Evolutionary conservation across 1,140 invertebrate genomes (phyloP), one percentile per base, ranked within the genome.

Genomic region (Wiebesia pumilae): DNA sequence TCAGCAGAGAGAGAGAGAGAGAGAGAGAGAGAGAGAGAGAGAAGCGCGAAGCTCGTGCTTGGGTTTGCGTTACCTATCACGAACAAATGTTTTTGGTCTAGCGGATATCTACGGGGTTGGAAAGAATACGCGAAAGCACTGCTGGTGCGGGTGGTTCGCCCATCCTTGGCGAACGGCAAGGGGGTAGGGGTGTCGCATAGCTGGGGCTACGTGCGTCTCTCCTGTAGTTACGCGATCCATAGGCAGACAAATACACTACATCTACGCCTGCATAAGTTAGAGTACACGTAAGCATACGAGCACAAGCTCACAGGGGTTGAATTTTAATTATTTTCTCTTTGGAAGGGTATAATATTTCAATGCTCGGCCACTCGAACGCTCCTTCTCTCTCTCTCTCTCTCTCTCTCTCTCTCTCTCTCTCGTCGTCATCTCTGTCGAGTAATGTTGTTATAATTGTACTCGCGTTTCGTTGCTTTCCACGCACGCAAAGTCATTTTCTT

Each of bases 291-390:
- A 21, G 58, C 10, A 27, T 24, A 19, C 14, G 58, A 24, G 4
- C 58, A 62, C 58, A 62, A 62, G 27, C 24, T 62, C 24, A 27
- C 58, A 27, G 24, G 58, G 58, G 58, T 93, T 93, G 93, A 94
- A 94, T 94, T 94, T 94, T 94, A 94, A 94, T 94, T 94, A 94
- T 94, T 93, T 93, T 93, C 92, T 93, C 92, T 93, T 94, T 93
- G 92, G 92, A 92, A 93, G 91, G 92, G 91, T 93, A 93, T 94
- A 93, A 94, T 93, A 93, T 94, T 94, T 94, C 92, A 93, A 93
- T 93, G 92, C 92, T 92, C 90, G 90, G 90, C 88, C 91, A 90
- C 89, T 90, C 91, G 90, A 91, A 88, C 86, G 88, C 84, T 86
- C 88, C 14, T 14, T 47, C 43, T 47, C 43, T 88, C 90, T 91